phyloP scores from a whole-genome alignment of 2,888 invertebrate species.

The Athrips mouffetella region DNA sequence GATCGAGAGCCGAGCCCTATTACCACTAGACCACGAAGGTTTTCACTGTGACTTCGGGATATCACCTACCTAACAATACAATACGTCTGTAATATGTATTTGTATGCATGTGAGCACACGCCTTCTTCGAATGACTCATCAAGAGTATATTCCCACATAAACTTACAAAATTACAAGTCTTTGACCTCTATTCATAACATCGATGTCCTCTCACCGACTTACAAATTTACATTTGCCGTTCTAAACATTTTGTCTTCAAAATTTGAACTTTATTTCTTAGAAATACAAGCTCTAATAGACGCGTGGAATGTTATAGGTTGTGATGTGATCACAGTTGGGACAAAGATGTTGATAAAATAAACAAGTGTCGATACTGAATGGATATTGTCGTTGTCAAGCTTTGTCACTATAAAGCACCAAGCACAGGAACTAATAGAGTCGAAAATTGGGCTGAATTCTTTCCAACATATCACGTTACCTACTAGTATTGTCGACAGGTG shows the following conservation, averaged over 20 bases:
- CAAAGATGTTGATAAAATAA: slow-evolving; percentile 56
- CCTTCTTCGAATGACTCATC: neutral
- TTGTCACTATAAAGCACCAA: slow-evolving; percentile 58
- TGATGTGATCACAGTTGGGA: slow-evolving; percentile 13
- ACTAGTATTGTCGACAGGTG: too few species aligned
- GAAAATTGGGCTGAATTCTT: too few species aligned
- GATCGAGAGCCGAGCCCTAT: too few species aligned
- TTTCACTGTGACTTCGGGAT: too few species aligned
- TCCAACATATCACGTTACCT: too few species aligned
- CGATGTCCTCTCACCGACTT: slow-evolving; percentile 41
- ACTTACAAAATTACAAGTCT: slow-evolving; percentile 45
- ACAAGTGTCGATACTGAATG: slow-evolving; percentile 64
- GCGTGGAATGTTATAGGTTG: too few species aligned
- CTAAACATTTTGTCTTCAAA: neutral
- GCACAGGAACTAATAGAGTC: slow-evolving; percentile 48
- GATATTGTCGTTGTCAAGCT: slow-evolving; percentile 71
- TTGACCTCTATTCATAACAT: slow-evolving; percentile 64
- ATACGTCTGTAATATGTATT: too few species aligned
- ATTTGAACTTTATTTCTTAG: neutral
- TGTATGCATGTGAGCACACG: too few species aligned
- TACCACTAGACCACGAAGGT: too few species aligned
- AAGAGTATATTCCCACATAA: slow-evolving; percentile 32
- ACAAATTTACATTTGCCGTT: slow-evolving; percentile 23
- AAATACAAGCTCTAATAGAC: too few species aligned
- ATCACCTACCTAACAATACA: too few species aligned